Conservation (phyloP, 2,888 invertebrate species). For the Pimpla rufipes region DNA sequence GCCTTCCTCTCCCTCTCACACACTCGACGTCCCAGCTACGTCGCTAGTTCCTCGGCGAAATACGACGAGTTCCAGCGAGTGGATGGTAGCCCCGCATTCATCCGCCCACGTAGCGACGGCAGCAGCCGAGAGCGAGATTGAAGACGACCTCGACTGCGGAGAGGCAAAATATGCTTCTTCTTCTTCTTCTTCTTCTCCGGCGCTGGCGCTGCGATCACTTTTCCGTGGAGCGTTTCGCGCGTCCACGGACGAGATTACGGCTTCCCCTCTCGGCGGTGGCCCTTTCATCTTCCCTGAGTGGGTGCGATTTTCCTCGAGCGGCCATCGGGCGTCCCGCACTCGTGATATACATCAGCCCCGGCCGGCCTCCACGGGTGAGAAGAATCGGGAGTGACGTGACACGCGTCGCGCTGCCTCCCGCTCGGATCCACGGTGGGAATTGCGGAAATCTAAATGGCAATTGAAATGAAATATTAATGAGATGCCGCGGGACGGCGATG, state of each 20-base stretch:
- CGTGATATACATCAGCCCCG: neutral
- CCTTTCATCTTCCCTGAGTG: conserved; percentile 49
- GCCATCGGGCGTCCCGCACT: conserved; percentile 15
- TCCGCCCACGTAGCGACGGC: conserved; percentile 24
- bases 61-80: conserved; percentile 38
- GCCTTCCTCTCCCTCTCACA: conserved; percentile 20
- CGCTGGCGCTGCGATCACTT: conserved; percentile 10
- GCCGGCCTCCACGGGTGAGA: neutral
- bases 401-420: conserved; percentile 24
- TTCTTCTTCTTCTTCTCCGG: neutral
- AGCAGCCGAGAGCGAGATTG: conserved; percentile 48
- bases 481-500: conserved; percentile 22
- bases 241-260: conserved; percentile 25
- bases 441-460: conserved; percentile 10
- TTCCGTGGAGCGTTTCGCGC: conserved; percentile 14
- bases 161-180: conserved; percentile 38
- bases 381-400: conserved; percentile 49
- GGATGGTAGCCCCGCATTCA: conserved; percentile 38
- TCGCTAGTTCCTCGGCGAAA: neutral
- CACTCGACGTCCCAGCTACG: neutral
- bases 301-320: conserved; percentile 41
- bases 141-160: conserved; percentile 45
- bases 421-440: neutral
- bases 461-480: conserved; percentile 57
- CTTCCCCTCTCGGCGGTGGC: conserved; percentile 20